phyloP scores from a whole-genome alignment of 2,113 vertebrate species.

The Oncorhynchus keta region DNA sequence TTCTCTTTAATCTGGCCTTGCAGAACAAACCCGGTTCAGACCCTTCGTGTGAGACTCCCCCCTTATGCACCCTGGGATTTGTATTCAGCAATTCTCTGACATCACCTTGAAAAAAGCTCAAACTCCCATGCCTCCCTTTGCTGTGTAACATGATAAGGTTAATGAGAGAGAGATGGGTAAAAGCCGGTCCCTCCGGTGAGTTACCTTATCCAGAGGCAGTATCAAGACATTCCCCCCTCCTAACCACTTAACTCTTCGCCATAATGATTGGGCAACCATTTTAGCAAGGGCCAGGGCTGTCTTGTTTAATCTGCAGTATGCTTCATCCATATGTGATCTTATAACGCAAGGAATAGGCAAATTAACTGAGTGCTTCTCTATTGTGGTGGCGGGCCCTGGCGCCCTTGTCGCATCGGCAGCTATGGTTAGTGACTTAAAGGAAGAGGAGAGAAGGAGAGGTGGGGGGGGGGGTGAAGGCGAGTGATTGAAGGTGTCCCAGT shows the following conservation, averaged over 20 bases:
- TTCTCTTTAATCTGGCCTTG: conserved; percentile 59
- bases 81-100: conserved; percentile 63
- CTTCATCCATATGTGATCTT: conserved; percentile 4
- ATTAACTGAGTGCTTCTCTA: conserved; percentile 14
- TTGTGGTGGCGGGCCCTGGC: conserved; percentile 19
- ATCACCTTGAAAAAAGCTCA: conserved; percentile 52
- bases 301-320: conserved; percentile 5
- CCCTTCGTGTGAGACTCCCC: conserved; percentile 51
- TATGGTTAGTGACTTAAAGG: conserved; percentile 40
- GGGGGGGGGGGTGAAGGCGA: not conserved
- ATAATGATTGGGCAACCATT: conserved; percentile 25
- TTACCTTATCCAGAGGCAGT: conserved; percentile 30
- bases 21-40: conserved; percentile 49
- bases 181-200: not conserved
- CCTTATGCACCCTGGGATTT: conserved; percentile 56
- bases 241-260: conserved; percentile 34
- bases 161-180: conserved; percentile 45
- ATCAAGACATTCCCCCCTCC: conserved; percentile 22
- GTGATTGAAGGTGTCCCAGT: conserved; percentile 58
- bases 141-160: conserved; percentile 56
- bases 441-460: conserved; percentile 21
- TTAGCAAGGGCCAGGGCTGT: conserved; percentile 1
- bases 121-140: conserved; percentile 43
- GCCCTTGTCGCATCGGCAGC: conserved; percentile 32
- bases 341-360: conserved; percentile 17